A percentile compares a stretch with the other conserved stretches of the same genome.
These are phyloP conservation scores for Parapristionchus giblindavisi DNA, from an alignment of 2,888 invertebrate species.

Conservation along the genomic window DNA sequence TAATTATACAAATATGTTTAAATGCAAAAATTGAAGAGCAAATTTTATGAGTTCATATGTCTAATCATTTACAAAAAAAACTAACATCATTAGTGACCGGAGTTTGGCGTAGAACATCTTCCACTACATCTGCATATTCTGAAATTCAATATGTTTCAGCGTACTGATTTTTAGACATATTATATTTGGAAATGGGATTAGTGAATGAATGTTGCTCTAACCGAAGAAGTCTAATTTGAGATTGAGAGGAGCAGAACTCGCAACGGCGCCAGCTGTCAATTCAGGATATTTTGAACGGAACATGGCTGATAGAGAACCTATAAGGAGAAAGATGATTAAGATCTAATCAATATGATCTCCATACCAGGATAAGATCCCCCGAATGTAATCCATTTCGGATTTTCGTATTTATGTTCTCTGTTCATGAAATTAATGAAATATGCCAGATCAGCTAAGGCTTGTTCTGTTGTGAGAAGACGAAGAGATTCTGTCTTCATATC, in stretches of 20 bases:
- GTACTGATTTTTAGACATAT: neutral
- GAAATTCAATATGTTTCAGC: neutral
- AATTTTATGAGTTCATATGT: too few relatives aligned
- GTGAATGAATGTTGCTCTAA: constrained; percentile 21
- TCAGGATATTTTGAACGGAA: constrained; percentile 59
- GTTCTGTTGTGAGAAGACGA: constrained; percentile 50
- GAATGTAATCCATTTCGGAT: constrained; percentile 65
- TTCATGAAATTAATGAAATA: constrained; percentile 51
- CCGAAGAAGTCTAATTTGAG: constrained; percentile 58
- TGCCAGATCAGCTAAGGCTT: constrained; percentile 56
- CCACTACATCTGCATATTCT: constrained; percentile 34
- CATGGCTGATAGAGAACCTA: constrained; percentile 58
- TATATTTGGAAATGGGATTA: neutral
- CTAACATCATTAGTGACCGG: neutral
- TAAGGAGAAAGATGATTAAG: too few relatives aligned
- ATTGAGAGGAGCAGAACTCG: constrained; percentile 55
- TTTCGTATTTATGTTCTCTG: constrained; percentile 47
- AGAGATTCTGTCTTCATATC: constrained; percentile 50
- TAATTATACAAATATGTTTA: neutral
- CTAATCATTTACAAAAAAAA: too few relatives aligned
- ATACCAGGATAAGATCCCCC: constrained; percentile 63
- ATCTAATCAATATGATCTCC: too few relatives aligned
- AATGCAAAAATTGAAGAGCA: neutral
- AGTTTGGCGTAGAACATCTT: constrained; percentile 24
- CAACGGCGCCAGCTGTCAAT: constrained; percentile 55